Base-by-base conservation (phyloP, 2,797 vertebrate genomes). In the Sciurus carolinensis region DNA sequence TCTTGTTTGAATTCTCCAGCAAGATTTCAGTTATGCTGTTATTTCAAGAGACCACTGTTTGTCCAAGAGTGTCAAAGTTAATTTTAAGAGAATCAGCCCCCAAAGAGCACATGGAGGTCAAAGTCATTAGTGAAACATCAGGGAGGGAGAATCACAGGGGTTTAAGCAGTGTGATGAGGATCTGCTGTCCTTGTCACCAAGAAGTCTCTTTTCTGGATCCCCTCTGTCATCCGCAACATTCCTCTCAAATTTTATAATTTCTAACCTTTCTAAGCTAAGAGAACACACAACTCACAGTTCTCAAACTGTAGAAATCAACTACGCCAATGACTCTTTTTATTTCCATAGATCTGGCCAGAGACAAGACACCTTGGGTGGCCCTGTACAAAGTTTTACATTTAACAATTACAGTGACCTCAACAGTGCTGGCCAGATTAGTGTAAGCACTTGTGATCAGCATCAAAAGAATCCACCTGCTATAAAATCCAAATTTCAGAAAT, bases 401-500 rank as follows among this genome's bases (percentile, higher is more conserved):
- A 77, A 30, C 54, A 7, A 73, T 76, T 67, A 69, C 67, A 39
- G 24, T 73, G 47, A 82, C 15, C 0, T 6, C 54, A 4, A 71
- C 66, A 72, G 42, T 82, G 1, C 2, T 52, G 30, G 57, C 22
- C 7, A 57, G 24, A 64, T 1, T 28, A 36, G 7, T 33, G 8
- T 47, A 79, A 84, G 24, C 5, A 14, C 24, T 64, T 50, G 47
- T 50, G 17, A 83, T 44, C 5, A 3, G 36, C 17, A 24, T n/a
- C 5, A 30, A 66, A 66, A 24, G 3, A 69, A 79, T 67, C 26
- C 7, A 81, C 2, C 1, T 62, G 26, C 14, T 24, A 18, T 54
- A 57, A 95, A 93, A 77, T 72, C 2, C 30, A 57, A 57, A 84
- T 59, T 90, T 92, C 39, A 88, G 52, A 69, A 80, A 33, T 30